Base-by-base conservation (phyloP, 2,888 invertebrate species). In the Amaurobius ferox region DNA sequence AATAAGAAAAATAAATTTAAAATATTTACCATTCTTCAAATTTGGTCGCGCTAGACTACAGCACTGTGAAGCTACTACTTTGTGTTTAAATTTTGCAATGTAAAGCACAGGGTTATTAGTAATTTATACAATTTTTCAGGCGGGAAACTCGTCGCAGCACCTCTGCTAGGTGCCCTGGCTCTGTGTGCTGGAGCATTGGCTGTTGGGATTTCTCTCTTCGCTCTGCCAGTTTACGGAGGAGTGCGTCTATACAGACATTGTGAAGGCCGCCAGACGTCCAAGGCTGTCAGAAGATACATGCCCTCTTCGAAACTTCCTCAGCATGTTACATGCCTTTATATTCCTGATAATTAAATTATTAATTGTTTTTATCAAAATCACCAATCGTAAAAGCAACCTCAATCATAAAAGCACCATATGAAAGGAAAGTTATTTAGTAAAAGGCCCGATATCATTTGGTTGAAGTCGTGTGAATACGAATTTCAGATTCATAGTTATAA, bases 111-210 rank as follows among this genome's bases (percentile, higher is more conserved):
- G n/a, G 35, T 7, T 35, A 7, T 35, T 35, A 35, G 9, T 35
- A 26, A 23, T 55, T 30, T 72, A 64, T 26, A 32, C 13, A 73
- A 16, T 74, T 35, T 80, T 72, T 86, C 7, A 91, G 91, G 90
- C 88, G 90, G 90, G 7, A 90, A 83, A 28, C 23, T 87, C 11
- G 66, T 83, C 6, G 87, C 79, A 23, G 87, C 79, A 13, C 79
- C 87, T 13, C 30, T 79, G 11, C 64, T 87, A 29, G 78, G 83
- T 35, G 90, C 90, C 7, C 86, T 91, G n/a, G 91, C 90, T 2
- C 87, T 91, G 0, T 91, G 90, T 39, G 91, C 90, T 1, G 91
- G 90, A 5, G 91, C 90, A 0, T 86, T 90, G 13, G 88, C 91
- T 13, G 88, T 91, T 9, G 90, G 91, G 3, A 88, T 90, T 16